phyloP scores from a whole-genome alignment of 2,113 vertebrate genomes.

The Spermophilus dauricus region DNA sequence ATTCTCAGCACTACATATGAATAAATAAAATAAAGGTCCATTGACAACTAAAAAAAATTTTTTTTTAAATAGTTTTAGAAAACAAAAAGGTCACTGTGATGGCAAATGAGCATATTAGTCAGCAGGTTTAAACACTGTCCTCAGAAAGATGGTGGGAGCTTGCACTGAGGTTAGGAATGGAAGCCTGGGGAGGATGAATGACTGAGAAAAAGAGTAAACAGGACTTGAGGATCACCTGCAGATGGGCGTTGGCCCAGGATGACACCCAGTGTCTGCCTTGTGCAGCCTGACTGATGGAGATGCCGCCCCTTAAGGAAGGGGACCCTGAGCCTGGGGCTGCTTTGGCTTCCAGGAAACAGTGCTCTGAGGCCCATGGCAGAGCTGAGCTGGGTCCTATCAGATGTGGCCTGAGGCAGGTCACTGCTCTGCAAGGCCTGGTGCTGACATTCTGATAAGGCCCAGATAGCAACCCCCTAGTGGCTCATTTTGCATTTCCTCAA shows the following conservation, averaged over 20 bases:
- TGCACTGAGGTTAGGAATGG: background rate
- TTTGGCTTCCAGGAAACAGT: background rate
- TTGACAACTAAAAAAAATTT: too few relatives aligned
- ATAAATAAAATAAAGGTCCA: too few relatives aligned
- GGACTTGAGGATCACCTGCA: background rate
- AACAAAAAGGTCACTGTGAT: background rate
- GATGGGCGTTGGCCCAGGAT: background rate
- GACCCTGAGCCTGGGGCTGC: background rate
- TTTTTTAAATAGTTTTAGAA: background rate
- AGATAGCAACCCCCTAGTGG: background rate
- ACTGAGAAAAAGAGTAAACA: background rate
- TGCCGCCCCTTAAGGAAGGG: background rate
- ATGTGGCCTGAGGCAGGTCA: background rate
- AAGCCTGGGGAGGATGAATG: background rate
- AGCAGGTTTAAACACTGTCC: background rate
- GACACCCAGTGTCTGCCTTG: background rate
- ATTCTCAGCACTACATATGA: too few relatives aligned
- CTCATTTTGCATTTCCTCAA: background rate
- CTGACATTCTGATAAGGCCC: slow-evolving; percentile 28
- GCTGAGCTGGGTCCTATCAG: background rate
- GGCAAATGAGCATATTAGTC: background rate
- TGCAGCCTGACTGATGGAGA: background rate
- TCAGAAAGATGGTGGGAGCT: background rate
- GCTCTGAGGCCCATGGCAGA: background rate
- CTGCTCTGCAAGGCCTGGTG: background rate